Conservation (phyloP, 2,888 invertebrate genomes). For the Tribolium freemani region DNA sequence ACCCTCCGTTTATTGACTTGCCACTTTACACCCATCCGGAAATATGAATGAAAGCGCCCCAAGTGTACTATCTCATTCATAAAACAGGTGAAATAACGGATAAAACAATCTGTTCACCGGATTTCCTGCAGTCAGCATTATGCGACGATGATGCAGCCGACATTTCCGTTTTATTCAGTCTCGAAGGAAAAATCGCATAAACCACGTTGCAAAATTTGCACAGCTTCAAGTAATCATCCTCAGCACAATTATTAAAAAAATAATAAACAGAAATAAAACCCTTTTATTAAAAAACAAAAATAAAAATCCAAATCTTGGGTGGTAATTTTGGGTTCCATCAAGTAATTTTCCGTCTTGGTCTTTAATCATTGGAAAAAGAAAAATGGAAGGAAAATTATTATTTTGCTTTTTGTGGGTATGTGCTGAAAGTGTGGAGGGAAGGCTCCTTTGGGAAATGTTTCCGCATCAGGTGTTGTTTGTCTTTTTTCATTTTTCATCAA, state of each 20-base stretch:
- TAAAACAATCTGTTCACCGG: conserved; percentile 23
- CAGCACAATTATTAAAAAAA: too few relatives aligned
- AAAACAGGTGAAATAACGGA: conserved; percentile 29
- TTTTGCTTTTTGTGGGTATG: too few relatives aligned
- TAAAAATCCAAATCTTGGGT: too few relatives aligned
- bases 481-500: conserved; percentile 7
- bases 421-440: not conserved
- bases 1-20: not conserved
- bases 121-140: conserved; percentile 22
- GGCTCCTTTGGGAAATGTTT: conserved; percentile 17
- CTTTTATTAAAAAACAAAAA: too few relatives aligned
- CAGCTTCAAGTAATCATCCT: not conserved
- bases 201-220: not conserved
- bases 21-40: not conserved
- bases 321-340: too few relatives aligned
- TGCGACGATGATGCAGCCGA: conserved; percentile 8
- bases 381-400: too few relatives aligned
- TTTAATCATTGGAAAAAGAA: too few relatives aligned
- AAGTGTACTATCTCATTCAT: conserved; percentile 16
- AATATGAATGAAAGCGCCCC: conserved; percentile 6
- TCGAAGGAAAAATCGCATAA: not conserved
- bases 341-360: too few relatives aligned
- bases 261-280: too few relatives aligned
- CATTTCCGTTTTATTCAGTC: not conserved
- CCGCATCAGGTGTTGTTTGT: conserved; percentile 2